These are phyloP conservation scores for Macrosiphum euphorbiae DNA, from an alignment of 2,888 invertebrate species.

Conservation along the genomic window DNA sequence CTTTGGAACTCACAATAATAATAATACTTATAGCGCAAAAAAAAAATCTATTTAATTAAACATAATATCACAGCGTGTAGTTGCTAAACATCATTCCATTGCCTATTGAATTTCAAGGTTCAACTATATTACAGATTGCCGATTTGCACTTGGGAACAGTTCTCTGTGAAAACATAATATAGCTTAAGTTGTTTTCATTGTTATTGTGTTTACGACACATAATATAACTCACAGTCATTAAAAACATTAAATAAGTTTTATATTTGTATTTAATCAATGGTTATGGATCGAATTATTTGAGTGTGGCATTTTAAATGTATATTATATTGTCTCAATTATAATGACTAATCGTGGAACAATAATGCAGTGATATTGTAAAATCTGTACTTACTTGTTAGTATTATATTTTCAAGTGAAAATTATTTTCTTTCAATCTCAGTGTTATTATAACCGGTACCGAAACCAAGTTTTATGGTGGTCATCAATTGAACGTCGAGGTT, in stretches of 20 bases:
- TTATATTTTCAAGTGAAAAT: background rate
- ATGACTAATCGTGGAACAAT: background rate
- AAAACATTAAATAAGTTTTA: background rate
- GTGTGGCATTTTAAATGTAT: background rate
- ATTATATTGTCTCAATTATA: background rate
- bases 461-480: background rate
- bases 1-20: background rate
- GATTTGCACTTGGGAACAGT: background rate
- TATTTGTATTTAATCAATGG: background rate
- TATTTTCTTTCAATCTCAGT: background rate
- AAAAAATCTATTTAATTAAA: slow-evolving; percentile 21
- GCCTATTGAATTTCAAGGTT: slow-evolving; percentile 38
- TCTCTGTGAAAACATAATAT: slow-evolving; percentile 12
- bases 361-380: background rate
- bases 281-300: background rate
- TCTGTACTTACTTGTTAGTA: background rate
- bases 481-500: background rate
- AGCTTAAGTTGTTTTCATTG: background rate
- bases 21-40: background rate
- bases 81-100: background rate
- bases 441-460: background rate
- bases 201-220: background rate
- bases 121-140: background rate
- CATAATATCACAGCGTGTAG: slow-evolving; percentile 48
- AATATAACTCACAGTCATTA: background rate